Conservation (phyloP, 2,113 vertebrate species). For the Rissa tridactyla region DNA sequence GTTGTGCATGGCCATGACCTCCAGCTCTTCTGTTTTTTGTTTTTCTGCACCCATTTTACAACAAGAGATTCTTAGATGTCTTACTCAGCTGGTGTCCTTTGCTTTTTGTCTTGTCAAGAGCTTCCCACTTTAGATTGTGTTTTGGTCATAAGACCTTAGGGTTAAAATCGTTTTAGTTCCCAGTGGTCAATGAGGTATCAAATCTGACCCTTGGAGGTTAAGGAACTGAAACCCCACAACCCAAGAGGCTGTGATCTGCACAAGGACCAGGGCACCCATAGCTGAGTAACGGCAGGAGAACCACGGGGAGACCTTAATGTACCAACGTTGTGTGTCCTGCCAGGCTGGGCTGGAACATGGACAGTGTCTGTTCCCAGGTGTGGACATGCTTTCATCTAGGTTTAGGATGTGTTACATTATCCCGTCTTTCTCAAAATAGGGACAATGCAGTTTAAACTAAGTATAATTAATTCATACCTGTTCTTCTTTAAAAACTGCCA, state of each 20-base stretch:
- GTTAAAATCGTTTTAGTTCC: not conserved
- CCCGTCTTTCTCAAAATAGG: not conserved
- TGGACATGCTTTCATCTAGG: not conserved
- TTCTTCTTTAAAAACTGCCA: not conserved
- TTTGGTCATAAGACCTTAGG: not conserved
- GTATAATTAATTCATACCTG: not conserved
- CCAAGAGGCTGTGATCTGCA: not conserved
- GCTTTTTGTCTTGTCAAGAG: not conserved
- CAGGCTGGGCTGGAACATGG: not conserved
- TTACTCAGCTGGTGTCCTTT: not conserved
- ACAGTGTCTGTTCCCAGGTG: not conserved
- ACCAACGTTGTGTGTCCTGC: not conserved
- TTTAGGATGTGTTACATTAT: not conserved
- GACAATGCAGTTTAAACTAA: not conserved
- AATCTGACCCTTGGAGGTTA: not conserved
- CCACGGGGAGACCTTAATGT: not conserved
- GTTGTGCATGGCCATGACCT: not conserved
- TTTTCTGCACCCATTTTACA: not conserved
- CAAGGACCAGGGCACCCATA: not conserved
- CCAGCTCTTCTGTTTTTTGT: not conserved
- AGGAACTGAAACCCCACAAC: not conserved
- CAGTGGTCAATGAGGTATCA: not conserved
- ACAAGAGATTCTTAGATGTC: not conserved
- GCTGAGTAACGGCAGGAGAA: not conserved
- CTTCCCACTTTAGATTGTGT: not conserved